Percentiles rank a stretch among this genome's conserved stretches.
Conservation (phyloP, 35 echinoderm and acorn worm genomes). For the Lytechinus variegatus region DNA sequence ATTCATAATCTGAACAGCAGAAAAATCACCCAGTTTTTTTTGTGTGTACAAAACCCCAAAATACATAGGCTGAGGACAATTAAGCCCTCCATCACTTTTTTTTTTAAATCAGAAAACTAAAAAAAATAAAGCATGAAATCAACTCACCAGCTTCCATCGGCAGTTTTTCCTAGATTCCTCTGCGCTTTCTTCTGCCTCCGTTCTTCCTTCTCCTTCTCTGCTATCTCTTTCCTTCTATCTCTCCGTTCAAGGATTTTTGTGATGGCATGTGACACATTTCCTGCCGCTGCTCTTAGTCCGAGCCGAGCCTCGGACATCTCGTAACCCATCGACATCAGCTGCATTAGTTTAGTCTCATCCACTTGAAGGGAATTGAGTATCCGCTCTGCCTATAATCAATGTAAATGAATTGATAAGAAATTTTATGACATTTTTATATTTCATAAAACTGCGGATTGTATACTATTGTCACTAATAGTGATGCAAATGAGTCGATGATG, state of each 20-base stretch:
- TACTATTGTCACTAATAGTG: too few relatives aligned
- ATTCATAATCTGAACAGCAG: too few relatives aligned
- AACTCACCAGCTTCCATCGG: conserved; percentile 89
- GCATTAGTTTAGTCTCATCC: conserved; percentile 91
- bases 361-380: conserved; percentile 78
- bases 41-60: too few relatives aligned
- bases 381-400: conserved; percentile 64
- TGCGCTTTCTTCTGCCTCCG: conserved; percentile 59
- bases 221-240: conserved; percentile 75
- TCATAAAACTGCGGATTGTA: too few relatives aligned
- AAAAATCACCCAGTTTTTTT: too few relatives aligned
- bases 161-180: conserved; percentile 82
- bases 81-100: too few relatives aligned
- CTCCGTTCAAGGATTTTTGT: conserved; percentile 86
- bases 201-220: conserved; percentile 81
- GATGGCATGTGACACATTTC: conserved; percentile 78
- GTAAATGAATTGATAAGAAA: background rate
- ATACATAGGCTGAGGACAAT: too few relatives aligned
- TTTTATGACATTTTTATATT: background rate
- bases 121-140: background rate
- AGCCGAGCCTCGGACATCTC: conserved; percentile 82
- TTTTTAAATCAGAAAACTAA: too few relatives aligned
- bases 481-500: too few relatives aligned
- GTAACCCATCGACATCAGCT: conserved; percentile 91
- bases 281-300: conserved; percentile 79